Conservation (phyloP, 2,113 vertebrate species). For the Genyomyrus donnyi region DNA sequence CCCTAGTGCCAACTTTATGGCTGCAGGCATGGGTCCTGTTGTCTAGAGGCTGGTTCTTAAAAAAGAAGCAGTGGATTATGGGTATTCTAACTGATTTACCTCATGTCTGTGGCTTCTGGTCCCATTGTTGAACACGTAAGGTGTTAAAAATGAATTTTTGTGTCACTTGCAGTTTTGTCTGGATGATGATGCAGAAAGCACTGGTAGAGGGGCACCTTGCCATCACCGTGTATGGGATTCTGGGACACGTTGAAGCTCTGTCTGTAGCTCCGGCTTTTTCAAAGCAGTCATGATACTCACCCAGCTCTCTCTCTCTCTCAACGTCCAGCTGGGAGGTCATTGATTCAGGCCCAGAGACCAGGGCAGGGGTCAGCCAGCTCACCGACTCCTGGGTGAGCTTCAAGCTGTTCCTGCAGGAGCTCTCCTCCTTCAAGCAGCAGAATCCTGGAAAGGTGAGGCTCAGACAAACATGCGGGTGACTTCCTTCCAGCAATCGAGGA, state of each 20-base stretch:
- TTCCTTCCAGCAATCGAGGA: not conserved
- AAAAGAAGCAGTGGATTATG: not conserved
- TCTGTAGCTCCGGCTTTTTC: not conserved
- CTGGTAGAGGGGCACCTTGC: not conserved
- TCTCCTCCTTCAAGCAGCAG: conserved; percentile 87
- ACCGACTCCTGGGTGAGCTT: conserved; percentile 75
- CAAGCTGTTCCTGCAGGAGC: conserved; percentile 83
- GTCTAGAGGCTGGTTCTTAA: not conserved
- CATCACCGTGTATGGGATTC: not conserved
- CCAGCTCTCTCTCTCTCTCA: not conserved
- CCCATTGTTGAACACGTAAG: not conserved
- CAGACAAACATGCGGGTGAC: not conserved
- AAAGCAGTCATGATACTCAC: not conserved
- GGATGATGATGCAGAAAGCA: not conserved
- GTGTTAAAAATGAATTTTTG: not conserved
- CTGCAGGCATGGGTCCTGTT: not conserved
- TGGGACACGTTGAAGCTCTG: not conserved
- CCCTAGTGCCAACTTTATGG: not conserved
- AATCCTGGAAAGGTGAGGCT: conserved; percentile 88
- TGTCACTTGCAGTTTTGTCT: not conserved
- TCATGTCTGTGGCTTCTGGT: not conserved
- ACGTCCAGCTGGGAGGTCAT: conserved; percentile 76
- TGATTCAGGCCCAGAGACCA: conserved; percentile 67
- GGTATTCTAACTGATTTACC: not conserved
- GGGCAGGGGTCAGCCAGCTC: conserved; percentile 65